A percentile compares a stretch with the other conserved stretches of the same genome.
These are phyloP conservation scores for Hydropsyche betteni DNA, from an alignment of 2,888 invertebrate genomes.

Conservation along the genomic window DNA sequence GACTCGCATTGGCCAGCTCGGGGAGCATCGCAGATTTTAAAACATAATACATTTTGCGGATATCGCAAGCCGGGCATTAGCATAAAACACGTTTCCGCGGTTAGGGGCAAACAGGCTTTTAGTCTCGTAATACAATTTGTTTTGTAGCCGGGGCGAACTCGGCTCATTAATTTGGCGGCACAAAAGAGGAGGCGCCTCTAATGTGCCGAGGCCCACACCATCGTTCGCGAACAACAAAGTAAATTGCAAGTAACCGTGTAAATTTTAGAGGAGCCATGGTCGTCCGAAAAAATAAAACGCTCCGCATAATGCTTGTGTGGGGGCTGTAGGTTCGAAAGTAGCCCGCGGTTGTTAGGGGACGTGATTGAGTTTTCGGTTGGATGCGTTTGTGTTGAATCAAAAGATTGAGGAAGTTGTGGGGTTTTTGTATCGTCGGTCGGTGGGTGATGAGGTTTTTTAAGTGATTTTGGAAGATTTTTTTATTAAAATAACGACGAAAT, in stretches of 20 bases:
- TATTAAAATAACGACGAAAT: too few species aligned
- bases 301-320: not conserved
- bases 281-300: not conserved
- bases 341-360: not conserved
- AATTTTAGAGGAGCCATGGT: conserved; percentile 13
- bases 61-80: too few species aligned
- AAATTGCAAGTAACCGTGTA: conserved; percentile 39
- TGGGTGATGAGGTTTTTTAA: too few species aligned
- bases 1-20: too few species aligned
- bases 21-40: too few species aligned
- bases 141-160: conserved; percentile 41
- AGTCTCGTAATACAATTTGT: conserved; percentile 45
- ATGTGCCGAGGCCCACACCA: conserved; percentile 6
- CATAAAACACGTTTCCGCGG: conserved; percentile 13
- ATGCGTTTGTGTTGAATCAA: too few species aligned
- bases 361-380: not conserved
- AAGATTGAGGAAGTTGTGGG: too few species aligned
- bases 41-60: too few species aligned
- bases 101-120: conserved; percentile 42
- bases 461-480: too few species aligned
- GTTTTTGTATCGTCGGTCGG: too few species aligned
- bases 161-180: conserved; percentile 46
- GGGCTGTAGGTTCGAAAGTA: not conserved
- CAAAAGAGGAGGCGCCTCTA: conserved; percentile 39
- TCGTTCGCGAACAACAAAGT: conserved; percentile 26